phyloP scores from a whole-genome alignment of 2,797 vertebrate genomes.

The Potorous gilbertii region DNA sequence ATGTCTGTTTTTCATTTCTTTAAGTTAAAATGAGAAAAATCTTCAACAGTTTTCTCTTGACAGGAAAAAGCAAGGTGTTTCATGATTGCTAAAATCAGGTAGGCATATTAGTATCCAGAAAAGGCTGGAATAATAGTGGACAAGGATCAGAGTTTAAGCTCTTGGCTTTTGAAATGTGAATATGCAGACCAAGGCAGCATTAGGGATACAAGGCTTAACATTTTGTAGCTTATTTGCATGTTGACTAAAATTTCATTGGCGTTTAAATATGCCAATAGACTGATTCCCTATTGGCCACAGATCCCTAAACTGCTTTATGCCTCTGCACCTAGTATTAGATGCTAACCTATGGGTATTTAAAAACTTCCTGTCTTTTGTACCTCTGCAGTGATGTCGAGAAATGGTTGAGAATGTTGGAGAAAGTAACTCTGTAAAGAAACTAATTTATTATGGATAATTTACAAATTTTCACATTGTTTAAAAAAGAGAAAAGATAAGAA shows the following conservation, averaged over 20 bases:
- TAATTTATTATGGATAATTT: slow-evolving; percentile 32
- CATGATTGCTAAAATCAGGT: slow-evolving; percentile 25
- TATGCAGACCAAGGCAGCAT: slow-evolving; percentile 13
- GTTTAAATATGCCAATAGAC: not conserved
- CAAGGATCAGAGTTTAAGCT: slow-evolving; percentile 16
- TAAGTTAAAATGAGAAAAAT: slow-evolving; percentile 17
- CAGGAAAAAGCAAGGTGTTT: not conserved
- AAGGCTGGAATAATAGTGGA: slow-evolving; percentile 11
- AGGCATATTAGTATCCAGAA: slow-evolving; percentile 27
- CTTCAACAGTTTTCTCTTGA: slow-evolving; percentile 16
- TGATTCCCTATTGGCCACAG: not conserved
- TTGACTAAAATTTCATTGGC: slow-evolving; percentile 48
- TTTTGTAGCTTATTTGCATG: slow-evolving; percentile 30
- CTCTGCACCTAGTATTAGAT: not conserved
- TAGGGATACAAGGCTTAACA: not conserved
- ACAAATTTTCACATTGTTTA: slow-evolving; percentile 13
- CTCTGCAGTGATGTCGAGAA: not conserved
- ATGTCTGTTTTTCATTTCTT: slow-evolving; percentile 10
- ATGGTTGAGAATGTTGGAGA: slow-evolving; percentile 25
- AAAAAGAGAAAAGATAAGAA: slow-evolving; percentile 32
- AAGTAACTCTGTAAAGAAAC: slow-evolving; percentile 17
- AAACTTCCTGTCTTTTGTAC: not conserved
- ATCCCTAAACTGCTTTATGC: too few species aligned
- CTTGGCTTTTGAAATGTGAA: slow-evolving; percentile 41
- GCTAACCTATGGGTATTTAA: not conserved